Evolutionary conservation across 2,113 vertebrate genomes (phyloP).

Genomic region (Geococcyx californianus): DNA sequence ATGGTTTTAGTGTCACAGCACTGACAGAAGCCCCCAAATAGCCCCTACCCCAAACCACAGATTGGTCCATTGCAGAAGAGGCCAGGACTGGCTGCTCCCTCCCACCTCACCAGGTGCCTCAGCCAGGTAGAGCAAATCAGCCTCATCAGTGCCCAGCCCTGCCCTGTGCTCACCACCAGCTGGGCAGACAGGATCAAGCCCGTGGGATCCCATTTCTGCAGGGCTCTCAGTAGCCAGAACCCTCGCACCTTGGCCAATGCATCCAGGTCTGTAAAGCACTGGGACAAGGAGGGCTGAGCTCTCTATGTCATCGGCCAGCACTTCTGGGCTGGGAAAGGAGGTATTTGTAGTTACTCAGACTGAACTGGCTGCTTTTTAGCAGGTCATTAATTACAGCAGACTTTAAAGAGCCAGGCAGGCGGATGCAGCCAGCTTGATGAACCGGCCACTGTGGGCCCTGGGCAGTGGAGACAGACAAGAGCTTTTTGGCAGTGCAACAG

Average conservation of each 20-base stretch:
- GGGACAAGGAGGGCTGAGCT: neutral
- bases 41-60: neutral
- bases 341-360: too few species aligned
- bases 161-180: rapidly evolving
- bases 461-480: too few species aligned
- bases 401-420: neutral
- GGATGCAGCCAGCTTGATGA: neutral
- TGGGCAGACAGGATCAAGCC: neutral
- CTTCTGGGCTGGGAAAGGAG: neutral
- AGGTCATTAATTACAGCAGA: neutral
- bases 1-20: neutral
- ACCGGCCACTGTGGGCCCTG: too few species aligned
- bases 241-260: neutral
- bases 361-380: neutral
- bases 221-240: neutral
- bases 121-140: neutral
- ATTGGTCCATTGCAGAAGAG: rapidly evolving
- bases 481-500: neutral
- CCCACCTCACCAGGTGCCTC: neutral
- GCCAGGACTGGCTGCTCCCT: neutral
- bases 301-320: rapidly evolving
- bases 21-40: neutral
- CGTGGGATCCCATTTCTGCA: rapidly evolving
- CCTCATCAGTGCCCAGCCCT: neutral
- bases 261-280: neutral